A percentile compares a stretch with the other conserved stretches of the same genome.
Conservation (phyloP, 2,888 invertebrate species). For the Acrobasis repandana region DNA sequence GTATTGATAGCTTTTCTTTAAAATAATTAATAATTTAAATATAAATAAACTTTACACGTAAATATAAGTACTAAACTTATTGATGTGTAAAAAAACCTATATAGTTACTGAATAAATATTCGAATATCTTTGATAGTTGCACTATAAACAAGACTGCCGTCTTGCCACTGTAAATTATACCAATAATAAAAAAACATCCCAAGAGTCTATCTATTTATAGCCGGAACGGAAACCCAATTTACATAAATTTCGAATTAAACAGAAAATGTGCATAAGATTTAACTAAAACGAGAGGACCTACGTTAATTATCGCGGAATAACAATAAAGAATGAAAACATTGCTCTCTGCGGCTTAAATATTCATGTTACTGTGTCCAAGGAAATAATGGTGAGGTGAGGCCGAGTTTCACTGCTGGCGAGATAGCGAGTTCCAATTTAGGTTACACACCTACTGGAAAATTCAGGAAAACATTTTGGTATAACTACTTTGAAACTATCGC, state of each 20-base stretch:
- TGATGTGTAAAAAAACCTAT: no score
- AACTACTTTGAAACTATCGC: no score
- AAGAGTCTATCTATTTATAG: background rate
- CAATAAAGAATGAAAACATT: constrained; percentile 44
- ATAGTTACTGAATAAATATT: no score
- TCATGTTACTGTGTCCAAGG: constrained; percentile 42
- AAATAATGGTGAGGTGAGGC: constrained; percentile 35
- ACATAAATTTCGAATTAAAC: constrained; percentile 15
- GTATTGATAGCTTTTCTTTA: no score
- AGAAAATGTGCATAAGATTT: constrained; percentile 16
- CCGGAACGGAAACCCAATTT: constrained; percentile 2
- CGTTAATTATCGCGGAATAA: constrained; percentile 49
- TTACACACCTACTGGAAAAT: background rate
- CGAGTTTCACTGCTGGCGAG: background rate
- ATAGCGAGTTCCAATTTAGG: background rate
- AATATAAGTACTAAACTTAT: no score
- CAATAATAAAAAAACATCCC: constrained; percentile 2
- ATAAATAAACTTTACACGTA: no score
- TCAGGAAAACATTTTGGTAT: background rate
- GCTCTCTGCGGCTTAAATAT: constrained; percentile 52
- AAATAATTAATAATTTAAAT: no score
- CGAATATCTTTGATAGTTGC: no score
- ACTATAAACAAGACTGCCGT: background rate
- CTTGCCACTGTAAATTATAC: background rate
- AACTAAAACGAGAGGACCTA: constrained; percentile 12